phyloP scores from a whole-genome alignment of 1,140 invertebrate species.

The Samia ricini region DNA sequence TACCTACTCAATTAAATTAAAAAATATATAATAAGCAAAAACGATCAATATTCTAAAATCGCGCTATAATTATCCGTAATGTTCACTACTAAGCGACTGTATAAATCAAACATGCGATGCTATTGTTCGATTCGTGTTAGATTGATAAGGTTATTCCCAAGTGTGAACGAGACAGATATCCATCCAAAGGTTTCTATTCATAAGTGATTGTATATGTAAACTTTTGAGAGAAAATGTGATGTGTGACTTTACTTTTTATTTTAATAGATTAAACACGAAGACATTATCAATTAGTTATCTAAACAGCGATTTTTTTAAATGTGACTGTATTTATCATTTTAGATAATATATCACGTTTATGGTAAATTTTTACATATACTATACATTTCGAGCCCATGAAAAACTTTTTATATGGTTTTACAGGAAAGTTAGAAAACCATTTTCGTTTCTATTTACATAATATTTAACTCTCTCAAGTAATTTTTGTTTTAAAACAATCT shows the following conservation, averaged over 20 bases:
- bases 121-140: constrained; percentile 76
- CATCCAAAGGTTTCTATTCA: constrained; percentile 57
- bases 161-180: constrained; percentile 73
- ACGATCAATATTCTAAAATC: constrained; percentile 48
- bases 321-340: neutral
- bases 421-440: constrained; percentile 45
- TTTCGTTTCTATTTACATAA: constrained; percentile 51
- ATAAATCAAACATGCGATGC: constrained; percentile 76
- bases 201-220: constrained; percentile 64
- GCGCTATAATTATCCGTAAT: constrained; percentile 74
- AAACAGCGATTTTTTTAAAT: neutral
- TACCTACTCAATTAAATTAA: neutral
- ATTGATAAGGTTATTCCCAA: constrained; percentile 74
- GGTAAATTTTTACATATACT: constrained; percentile 23
- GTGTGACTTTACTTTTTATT: neutral
- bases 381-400: constrained; percentile 35
- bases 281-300: neutral
- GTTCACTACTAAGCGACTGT: constrained; percentile 76
- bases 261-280: neutral
- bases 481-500: constrained; percentile 46
- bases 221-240: constrained; percentile 27
- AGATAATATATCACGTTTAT: neutral
- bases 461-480: constrained; percentile 44
- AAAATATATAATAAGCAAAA: neutral
- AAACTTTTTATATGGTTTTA: constrained; percentile 50